Conservation (phyloP, 2,797 vertebrate species). For the Centropyge bicolor region DNA sequence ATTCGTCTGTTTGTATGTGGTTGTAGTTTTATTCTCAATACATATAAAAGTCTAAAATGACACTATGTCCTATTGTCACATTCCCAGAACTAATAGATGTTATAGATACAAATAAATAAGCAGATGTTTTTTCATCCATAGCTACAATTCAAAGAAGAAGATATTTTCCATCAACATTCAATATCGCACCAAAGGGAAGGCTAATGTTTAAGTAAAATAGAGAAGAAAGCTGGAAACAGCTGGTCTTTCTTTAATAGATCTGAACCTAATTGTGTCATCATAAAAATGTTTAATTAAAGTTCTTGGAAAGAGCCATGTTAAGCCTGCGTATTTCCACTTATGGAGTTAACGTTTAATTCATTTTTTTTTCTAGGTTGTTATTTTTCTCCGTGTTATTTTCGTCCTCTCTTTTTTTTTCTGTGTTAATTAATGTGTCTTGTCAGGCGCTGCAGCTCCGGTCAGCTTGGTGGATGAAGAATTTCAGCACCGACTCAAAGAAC, state of each 20-base stretch:
- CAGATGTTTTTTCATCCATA: constrained; percentile 3
- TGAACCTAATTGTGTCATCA: constrained; percentile 61
- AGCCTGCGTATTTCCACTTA: constrained; percentile 48
- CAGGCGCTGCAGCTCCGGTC: constrained; percentile 78
- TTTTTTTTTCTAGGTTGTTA: constrained; percentile 44
- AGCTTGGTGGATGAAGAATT: constrained; percentile 78
- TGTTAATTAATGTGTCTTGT: constrained; percentile 84
- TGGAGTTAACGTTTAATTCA: constrained; percentile 46
- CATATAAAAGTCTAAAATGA: not conserved
- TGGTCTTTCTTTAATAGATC: constrained; percentile 31
- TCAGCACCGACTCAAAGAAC: constrained; percentile 81
- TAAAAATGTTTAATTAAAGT: constrained; percentile 63
- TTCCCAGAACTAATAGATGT: not conserved
- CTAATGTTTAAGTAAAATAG: constrained; percentile 33
- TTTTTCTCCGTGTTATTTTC: constrained; percentile 63
- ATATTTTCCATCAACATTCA: constrained; percentile 19
- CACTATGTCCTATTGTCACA: not conserved
- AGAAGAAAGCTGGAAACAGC: constrained; percentile 9
- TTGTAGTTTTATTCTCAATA: not conserved
- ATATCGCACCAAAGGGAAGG: not conserved
- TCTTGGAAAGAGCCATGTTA: constrained; percentile 59
- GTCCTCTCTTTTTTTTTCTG: constrained; percentile 49
- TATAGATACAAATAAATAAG: not conserved
- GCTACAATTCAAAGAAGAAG: constrained; percentile 22
- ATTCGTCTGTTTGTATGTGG: not conserved